Evolutionary conservation across 2,888 invertebrate genomes (phyloP).

Genomic region (Tipula confusa): DNA sequence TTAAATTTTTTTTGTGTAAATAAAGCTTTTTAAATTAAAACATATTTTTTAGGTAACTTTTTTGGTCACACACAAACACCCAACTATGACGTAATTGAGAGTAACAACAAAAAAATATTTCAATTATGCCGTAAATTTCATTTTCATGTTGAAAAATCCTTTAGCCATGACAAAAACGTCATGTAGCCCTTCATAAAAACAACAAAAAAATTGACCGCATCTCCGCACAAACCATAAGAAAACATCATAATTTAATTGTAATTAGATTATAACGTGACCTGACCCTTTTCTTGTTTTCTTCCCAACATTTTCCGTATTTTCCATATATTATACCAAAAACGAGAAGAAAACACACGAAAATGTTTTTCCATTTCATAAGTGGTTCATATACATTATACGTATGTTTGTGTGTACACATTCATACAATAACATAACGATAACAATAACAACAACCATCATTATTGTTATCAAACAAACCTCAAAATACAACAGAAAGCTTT

Average conservation of each 20-base stretch:
- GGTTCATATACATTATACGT: background rate
- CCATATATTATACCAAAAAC: no score
- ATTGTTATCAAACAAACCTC: background rate
- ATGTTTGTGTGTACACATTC: background rate
- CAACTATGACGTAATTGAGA: background rate
- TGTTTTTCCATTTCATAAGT: background rate
- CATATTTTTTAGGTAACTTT: background rate
- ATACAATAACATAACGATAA: background rate
- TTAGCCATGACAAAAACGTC: background rate
- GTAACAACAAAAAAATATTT: background rate
- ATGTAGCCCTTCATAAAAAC: background rate
- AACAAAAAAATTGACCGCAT: background rate
- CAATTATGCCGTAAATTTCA: background rate
- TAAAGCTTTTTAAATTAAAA: background rate
- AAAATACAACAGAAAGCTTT: constrained; percentile 5
- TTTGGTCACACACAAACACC: background rate
- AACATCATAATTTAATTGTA: constrained; percentile 25
- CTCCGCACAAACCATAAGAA: background rate
- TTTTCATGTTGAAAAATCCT: background rate
- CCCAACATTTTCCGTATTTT: background rate
- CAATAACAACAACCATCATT: background rate
- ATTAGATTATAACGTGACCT: background rate
- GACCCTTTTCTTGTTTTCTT: background rate
- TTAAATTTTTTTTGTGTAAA: background rate
- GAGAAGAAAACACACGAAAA: background rate